These are phyloP conservation scores for Euphydryas editha DNA, from an alignment of 2,888 invertebrate genomes.

Conservation along the genomic window DNA sequence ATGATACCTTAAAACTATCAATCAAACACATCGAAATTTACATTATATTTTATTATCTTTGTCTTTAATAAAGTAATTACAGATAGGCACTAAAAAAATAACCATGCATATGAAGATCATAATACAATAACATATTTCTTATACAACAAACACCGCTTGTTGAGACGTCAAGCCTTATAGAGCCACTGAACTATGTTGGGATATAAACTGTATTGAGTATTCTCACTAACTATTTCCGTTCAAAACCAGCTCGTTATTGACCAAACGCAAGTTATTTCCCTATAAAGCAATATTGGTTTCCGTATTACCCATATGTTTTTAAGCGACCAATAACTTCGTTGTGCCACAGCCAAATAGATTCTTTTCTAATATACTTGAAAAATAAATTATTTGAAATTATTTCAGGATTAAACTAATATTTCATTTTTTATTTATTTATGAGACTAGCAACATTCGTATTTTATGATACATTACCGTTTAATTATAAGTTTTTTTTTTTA, in stretches of 20 bases:
- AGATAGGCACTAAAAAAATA: slow-evolving; percentile 84
- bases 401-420: too few species aligned
- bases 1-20: not conserved
- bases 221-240: slow-evolving; percentile 13
- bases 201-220: slow-evolving; percentile 11
- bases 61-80: slow-evolving; percentile 84
- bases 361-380: not conserved
- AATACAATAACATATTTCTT: slow-evolving; percentile 80
- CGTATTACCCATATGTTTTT: not conserved
- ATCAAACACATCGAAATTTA: slow-evolving; percentile 65
- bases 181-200: slow-evolving; percentile 19
- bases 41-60: slow-evolving; percentile 83
- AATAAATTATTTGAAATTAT: too few species aligned
- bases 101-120: slow-evolving; percentile 83
- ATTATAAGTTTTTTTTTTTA: too few species aligned
- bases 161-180: slow-evolving; percentile 38
- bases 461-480: too few species aligned
- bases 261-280: slow-evolving; percentile 18
- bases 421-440: too few species aligned
- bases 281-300: not conserved
- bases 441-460: too few species aligned
- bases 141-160: slow-evolving; percentile 69
- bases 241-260: slow-evolving; percentile 19
- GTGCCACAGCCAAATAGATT: not conserved
- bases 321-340: slow-evolving; percentile 1